Evolutionary conservation across 2,113 vertebrate species (phyloP).

Genomic region (Edolisoma coerulescens): DNA sequence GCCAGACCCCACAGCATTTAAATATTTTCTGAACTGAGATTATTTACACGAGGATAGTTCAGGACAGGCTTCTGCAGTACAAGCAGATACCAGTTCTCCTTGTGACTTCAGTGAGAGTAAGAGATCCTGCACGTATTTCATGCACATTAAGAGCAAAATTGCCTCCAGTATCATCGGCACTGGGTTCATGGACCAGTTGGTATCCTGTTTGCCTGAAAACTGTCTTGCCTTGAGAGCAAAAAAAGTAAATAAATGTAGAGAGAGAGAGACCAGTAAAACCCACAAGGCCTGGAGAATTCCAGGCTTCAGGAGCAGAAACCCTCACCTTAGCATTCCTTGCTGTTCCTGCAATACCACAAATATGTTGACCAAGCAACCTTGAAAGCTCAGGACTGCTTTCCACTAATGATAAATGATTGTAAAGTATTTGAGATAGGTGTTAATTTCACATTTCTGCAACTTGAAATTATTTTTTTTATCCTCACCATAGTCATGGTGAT

Average conservation of each 20-base stretch:
- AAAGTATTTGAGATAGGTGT: neutral
- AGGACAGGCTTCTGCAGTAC: neutral
- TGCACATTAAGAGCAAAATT: neutral
- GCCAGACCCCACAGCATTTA: neutral
- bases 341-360: neutral
- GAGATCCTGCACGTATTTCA: neutral
- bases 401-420: neutral
- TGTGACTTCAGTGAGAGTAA: neutral
- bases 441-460: neutral
- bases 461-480: neutral
- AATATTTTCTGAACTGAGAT: neutral
- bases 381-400: neutral
- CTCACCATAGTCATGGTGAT: neutral
- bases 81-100: neutral
- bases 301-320: neutral
- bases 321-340: neutral
- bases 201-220: constrained; percentile 9
- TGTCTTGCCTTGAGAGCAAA: neutral
- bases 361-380: neutral
- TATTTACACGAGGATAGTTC: neutral
- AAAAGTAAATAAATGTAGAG: neutral
- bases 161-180: neutral
- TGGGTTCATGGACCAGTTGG: neutral
- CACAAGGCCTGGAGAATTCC: neutral
- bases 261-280: neutral